A percentile compares a stretch with the other conserved stretches of the same genome.
These are phyloP conservation scores for Alosa sapidissima DNA, from an alignment of 2,797 vertebrate species.

Conservation along the genomic window DNA sequence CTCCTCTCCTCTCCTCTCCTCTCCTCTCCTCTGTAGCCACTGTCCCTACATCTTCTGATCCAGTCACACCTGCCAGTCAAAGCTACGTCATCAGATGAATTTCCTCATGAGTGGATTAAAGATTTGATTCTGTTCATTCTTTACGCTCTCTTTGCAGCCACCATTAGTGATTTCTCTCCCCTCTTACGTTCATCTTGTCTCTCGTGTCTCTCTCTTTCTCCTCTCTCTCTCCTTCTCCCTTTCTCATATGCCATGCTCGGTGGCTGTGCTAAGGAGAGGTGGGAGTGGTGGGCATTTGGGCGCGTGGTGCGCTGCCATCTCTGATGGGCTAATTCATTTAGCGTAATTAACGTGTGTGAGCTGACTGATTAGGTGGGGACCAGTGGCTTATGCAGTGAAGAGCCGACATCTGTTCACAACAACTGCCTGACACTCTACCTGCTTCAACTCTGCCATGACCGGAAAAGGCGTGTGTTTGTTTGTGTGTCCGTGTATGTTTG, in stretches of 20 bases:
- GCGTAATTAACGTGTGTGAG: slow-evolving; percentile 47
- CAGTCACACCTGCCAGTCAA: slow-evolving; percentile 12
- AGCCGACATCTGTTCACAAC: slow-evolving; percentile 47
- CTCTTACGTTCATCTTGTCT: not conserved
- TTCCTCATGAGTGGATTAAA: too few relatives aligned
- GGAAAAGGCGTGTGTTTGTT: too few relatives aligned
- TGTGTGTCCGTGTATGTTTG: not conserved
- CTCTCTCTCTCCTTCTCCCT: not conserved
- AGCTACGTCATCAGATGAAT: not conserved
- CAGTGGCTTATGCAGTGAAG: slow-evolving; percentile 41
- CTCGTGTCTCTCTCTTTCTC: not conserved
- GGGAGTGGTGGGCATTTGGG: slow-evolving; percentile 19
- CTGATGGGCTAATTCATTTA: slow-evolving; percentile 50
- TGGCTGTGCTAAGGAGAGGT: slow-evolving; percentile 31
- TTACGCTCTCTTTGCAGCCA: not conserved
- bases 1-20: not conserved
- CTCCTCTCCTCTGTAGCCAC: not conserved
- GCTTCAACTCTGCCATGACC: not conserved
- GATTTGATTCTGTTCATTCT: too few relatives aligned
- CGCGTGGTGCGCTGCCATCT: slow-evolving; percentile 30
- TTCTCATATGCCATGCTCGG: not conserved
- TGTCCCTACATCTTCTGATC: not conserved
- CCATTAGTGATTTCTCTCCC: slow-evolving; percentile 36
- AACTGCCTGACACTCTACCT: not conserved
- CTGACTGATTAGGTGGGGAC: slow-evolving; percentile 44